Percentiles rank a stretch among this genome's conserved stretches.
These are phyloP conservation scores for Polyommatus icarus DNA, from an alignment of 2,888 invertebrate species.

Conservation along the genomic window DNA sequence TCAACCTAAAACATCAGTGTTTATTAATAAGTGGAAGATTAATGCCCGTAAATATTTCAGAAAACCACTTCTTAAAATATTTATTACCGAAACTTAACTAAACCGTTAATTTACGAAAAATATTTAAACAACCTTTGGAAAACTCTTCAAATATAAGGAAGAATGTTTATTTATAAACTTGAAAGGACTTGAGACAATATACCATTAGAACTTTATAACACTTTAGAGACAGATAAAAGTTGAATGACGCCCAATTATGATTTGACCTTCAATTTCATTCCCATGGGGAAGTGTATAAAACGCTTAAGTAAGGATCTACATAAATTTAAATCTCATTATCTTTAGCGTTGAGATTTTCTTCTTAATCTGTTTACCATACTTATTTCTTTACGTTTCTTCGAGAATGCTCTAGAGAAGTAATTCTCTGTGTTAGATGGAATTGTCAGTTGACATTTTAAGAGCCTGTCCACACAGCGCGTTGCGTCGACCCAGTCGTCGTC, in stretches of 20 bases:
- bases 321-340: conserved; percentile 10
- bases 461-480: too few relatives aligned
- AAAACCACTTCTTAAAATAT: too few relatives aligned
- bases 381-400: not conserved
- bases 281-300: not conserved
- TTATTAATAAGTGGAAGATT: too few relatives aligned
- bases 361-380: not conserved
- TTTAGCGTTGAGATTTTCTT: not conserved
- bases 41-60: too few relatives aligned
- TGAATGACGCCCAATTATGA: not conserved
- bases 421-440: too few relatives aligned
- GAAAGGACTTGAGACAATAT: not conserved
- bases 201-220: not conserved
- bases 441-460: too few relatives aligned
- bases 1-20: too few relatives aligned
- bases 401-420: too few relatives aligned
- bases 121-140: not conserved
- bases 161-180: not conserved
- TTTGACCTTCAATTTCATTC: not conserved
- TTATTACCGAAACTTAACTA: too few relatives aligned
- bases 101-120: too few relatives aligned
- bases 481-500: too few relatives aligned
- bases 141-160: not conserved
- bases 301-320: not conserved
- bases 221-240: not conserved